phyloP scores from a whole-genome alignment of 2,113 vertebrate genomes.

The human region DNA sequence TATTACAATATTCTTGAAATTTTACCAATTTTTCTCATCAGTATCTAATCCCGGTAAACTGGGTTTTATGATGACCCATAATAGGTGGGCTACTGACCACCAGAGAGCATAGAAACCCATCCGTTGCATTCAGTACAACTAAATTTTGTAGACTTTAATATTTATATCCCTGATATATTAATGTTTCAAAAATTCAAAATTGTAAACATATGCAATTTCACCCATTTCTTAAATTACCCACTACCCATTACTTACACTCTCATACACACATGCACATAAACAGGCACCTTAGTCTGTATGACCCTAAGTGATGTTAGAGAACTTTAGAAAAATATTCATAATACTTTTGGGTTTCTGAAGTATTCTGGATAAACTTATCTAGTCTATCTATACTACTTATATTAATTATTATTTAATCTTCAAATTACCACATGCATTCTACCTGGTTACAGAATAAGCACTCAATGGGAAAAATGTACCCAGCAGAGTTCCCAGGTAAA shows the following conservation, averaged over 20 bases:
- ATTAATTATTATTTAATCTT: slow-evolving; percentile 20
- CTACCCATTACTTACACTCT: neutral
- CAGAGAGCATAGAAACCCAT: neutral
- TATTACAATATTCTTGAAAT: slow-evolving; percentile 24
- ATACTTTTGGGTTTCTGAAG: neutral
- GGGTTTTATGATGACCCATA: neutral
- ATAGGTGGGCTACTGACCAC: neutral
- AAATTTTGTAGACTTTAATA: neutral
- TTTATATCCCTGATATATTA: neutral
- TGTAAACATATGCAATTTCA: neutral
- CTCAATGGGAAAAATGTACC: neutral
- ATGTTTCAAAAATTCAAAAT: neutral
- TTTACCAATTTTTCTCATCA: neutral
- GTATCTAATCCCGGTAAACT: neutral
- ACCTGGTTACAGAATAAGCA: slow-evolving; percentile 2
- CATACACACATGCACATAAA: neutral
- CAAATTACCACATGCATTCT: slow-evolving; percentile 19
- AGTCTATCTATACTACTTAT: neutral
- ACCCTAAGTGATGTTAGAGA: neutral
- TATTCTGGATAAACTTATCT: neutral
- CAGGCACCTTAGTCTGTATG: neutral
- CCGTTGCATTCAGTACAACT: neutral
- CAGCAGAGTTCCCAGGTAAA: neutral
- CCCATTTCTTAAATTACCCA: neutral
- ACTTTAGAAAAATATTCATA: neutral